phyloP scores from a whole-genome alignment of 2,888 invertebrate species.

The Ashinkailepas kermadecensis region DNA sequence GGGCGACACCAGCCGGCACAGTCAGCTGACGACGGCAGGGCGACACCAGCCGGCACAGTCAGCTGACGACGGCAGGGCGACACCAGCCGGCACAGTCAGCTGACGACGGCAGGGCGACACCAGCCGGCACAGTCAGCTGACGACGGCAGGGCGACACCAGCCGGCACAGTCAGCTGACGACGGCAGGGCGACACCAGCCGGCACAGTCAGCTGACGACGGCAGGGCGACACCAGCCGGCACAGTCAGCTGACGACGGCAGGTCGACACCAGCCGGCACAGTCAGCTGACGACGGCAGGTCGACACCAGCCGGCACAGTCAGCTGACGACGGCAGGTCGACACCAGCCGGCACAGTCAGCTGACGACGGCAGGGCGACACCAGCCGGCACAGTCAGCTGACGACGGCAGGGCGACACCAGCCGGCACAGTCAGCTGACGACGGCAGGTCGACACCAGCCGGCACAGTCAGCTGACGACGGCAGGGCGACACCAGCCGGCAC shows the following conservation, averaged over 20 bases:
- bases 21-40: too few relatives aligned
- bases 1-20: not conserved
- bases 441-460: not conserved
- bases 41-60: not conserved
- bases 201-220: not conserved
- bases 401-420: not conserved
- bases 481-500: not conserved
- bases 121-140: not conserved
- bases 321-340: not conserved
- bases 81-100: not conserved
- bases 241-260: too few relatives aligned
- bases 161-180: not conserved
- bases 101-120: not conserved
- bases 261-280: not conserved
- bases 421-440: not conserved
- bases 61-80: not conserved
- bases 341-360: not conserved
- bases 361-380: not conserved
- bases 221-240: not conserved
- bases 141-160: not conserved
- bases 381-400: not conserved
- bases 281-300: too few relatives aligned
- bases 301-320: not conserved
- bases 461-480: too few relatives aligned
- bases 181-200: not conserved